These are phyloP conservation scores for Emmelina monodactyla DNA, from an alignment of 2,888 invertebrate species.

Conservation along the genomic window DNA sequence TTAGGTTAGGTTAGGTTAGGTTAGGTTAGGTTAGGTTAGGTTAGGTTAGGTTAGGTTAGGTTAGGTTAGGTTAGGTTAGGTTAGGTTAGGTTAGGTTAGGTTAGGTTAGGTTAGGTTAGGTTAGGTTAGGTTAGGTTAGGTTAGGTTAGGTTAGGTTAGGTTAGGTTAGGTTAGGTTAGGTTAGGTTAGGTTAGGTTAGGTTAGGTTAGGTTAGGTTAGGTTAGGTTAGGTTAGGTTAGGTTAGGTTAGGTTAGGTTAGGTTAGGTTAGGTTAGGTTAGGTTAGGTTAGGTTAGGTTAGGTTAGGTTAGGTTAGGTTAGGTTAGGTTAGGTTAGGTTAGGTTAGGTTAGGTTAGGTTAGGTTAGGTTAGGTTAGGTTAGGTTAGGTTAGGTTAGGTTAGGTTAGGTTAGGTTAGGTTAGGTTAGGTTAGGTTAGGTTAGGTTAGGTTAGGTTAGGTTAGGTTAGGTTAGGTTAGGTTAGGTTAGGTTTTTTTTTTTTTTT, in stretches of 20 bases:
- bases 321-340: constrained; percentile 19
- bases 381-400: constrained; percentile 19
- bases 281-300: constrained; percentile 18
- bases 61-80: too few relatives aligned
- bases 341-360: constrained; percentile 19
- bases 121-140: too few relatives aligned
- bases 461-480: constrained; percentile 15
- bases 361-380: constrained; percentile 19
- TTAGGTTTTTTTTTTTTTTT: too few relatives aligned
- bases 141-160: constrained; percentile 19
- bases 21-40: too few relatives aligned
- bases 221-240: constrained; percentile 21
- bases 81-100: too few relatives aligned
- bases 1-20: too few relatives aligned
- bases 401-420: constrained; percentile 15
- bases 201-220: constrained; percentile 20
- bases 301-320: constrained; percentile 19
- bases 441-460: constrained; percentile 16
- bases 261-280: constrained; percentile 18
- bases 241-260: constrained; percentile 18
- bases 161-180: constrained; percentile 19
- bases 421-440: constrained; percentile 16
- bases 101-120: too few relatives aligned
- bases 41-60: too few relatives aligned
- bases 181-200: constrained; percentile 19